These are phyloP conservation scores for Acanthurus lineatus DNA, from an alignment of 2,797 vertebrate species.

Conservation along the genomic window DNA sequence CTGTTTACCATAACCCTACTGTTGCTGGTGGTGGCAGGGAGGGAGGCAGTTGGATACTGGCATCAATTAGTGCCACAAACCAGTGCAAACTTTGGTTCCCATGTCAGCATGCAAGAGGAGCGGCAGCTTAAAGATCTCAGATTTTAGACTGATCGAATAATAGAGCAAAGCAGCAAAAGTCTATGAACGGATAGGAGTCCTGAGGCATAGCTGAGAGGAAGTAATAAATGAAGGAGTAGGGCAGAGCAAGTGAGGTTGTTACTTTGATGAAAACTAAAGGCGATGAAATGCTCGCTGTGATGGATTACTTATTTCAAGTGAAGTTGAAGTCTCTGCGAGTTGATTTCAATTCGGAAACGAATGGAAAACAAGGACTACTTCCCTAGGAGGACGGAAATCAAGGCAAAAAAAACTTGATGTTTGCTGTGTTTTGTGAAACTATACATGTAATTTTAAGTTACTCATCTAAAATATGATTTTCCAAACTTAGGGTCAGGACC, in stretches of 20 bases:
- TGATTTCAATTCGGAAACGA: conserved; percentile 33
- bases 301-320: conserved; percentile 50
- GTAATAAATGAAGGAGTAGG: conserved; percentile 52
- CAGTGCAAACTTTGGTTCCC: conserved; percentile 10
- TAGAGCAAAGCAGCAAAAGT: conserved; percentile 35
- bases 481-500: too few species aligned
- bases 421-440: neutral
- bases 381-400: neutral
- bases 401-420: neutral
- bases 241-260: conserved; percentile 48
- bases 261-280: conserved; percentile 61
- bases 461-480: neutral
- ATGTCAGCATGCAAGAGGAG: conserved; percentile 17
- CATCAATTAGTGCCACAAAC: conserved; percentile 17
- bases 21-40: neutral
- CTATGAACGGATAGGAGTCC: conserved; percentile 49
- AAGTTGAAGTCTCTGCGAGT: conserved; percentile 29
- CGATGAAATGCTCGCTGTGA: conserved; percentile 53
- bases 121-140: conserved; percentile 19
- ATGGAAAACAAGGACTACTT: conserved; percentile 16
- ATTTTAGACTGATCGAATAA: conserved; percentile 48
- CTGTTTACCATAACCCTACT: too few species aligned
- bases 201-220: conserved; percentile 51
- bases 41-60: neutral
- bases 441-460: neutral